These are phyloP conservation scores for Baccha elongata DNA, from an alignment of 2,888 invertebrate species.

Conservation along the genomic window DNA sequence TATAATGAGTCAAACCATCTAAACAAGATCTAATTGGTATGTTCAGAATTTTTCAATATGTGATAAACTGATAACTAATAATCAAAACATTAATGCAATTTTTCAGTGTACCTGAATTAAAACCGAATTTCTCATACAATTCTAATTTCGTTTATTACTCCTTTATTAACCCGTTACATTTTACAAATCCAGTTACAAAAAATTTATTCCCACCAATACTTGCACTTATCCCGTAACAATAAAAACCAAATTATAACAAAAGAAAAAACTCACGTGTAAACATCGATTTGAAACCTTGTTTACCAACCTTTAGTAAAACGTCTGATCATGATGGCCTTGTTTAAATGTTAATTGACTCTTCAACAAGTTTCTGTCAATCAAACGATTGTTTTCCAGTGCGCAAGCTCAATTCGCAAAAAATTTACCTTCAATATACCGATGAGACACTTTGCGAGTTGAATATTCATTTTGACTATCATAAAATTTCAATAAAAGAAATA, in stretches of 20 bases:
- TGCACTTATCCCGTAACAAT: too few relatives aligned
- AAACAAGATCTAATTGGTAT: too few relatives aligned
- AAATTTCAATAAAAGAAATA: constrained; percentile 56
- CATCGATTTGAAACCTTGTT: constrained; percentile 55
- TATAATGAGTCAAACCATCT: too few relatives aligned
- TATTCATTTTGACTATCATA: constrained; percentile 63
- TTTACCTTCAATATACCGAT: constrained; percentile 65
- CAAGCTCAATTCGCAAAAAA: constrained; percentile 46
- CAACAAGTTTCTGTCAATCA: constrained; percentile 44
- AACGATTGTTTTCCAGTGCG: constrained; percentile 10
- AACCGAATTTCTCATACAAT: too few relatives aligned
- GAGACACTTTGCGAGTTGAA: constrained; percentile 58
- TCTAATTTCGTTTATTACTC: too few relatives aligned
- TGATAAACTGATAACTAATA: too few relatives aligned
- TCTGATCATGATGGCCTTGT: constrained; percentile 56
- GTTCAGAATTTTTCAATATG: too few relatives aligned
- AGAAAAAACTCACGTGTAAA: constrained; percentile 11
- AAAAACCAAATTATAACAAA: not conserved
- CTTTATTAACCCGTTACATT: too few relatives aligned
- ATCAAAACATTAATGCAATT: too few relatives aligned
- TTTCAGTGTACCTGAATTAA: too few relatives aligned
- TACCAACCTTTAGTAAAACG: constrained; percentile 27
- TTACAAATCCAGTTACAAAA: too few relatives aligned
- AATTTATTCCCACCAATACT: too few relatives aligned
- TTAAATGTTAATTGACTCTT: constrained; percentile 29